Base-by-base conservation (phyloP, 2,797 vertebrate genomes). In the Leucoraja ocellata region DNA sequence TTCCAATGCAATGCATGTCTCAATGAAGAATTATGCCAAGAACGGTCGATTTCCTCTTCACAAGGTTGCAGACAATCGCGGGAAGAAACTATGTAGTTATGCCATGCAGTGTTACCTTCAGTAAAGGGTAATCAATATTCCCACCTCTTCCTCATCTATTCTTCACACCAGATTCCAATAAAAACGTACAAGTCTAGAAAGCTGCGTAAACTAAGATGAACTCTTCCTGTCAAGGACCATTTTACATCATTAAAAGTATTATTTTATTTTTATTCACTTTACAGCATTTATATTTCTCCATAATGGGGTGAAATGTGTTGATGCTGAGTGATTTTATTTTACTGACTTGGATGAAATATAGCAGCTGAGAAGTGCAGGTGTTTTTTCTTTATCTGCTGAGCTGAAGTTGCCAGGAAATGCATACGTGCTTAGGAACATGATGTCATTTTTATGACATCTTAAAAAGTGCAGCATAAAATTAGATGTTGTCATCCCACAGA, bases 381-480 rank as follows among this genome's bases (percentile, higher is more conserved):
- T 71, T 71, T 23, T 46, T 73, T 73, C 32, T 25, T 91, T 73
- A 91, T 73, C 32, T 91, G 36, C 21, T 23, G 61, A 73, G 36
- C 32, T 1, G 65, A 16, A 1, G 16, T 71, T 46, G 32, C 21
- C 32, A 91, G 32, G 63, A 86, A 86, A 25, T 61, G 83, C 83
- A 58, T 63, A 91, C 32, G 10, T 39, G 36, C 68, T 73, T 10
- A 73, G 88, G 11, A 21, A 46, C 36, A 25, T 39, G 32, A 5
- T 36, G 63, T 36, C 18, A 39, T 46, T 91, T 73, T 91, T 10
- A 73, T 91, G 65, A 91, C 36, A 36, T 91, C 63, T 73, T 91
- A 18, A 91, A 73, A 90, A 58, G 46, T 84, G 46, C 81, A 84
- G 81, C 81, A 84, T 84, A 84, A 84, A 84, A 84, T 84, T 84